Evolutionary conservation across 2,888 invertebrate species (phyloP).

Genomic region (Pachymerium ferrugineum): DNA sequence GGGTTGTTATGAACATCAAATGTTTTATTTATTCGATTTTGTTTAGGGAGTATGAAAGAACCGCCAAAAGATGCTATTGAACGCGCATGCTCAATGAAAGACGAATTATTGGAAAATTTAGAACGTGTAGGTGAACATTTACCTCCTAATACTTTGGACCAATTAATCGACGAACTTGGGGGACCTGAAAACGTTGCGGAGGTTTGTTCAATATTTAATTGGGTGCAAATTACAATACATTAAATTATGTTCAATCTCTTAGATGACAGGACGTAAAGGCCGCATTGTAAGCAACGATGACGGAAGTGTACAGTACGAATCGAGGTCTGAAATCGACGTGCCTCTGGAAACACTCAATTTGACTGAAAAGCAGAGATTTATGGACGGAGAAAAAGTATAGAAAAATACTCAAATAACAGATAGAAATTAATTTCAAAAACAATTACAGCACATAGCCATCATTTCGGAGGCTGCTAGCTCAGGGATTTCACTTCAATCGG

Average conservation of each 20-base stretch:
- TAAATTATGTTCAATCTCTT: too few relatives aligned
- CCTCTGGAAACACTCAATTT: constrained; percentile 95
- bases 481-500: constrained; percentile 94
- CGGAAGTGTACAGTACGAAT: constrained; percentile 88
- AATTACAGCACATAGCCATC: constrained; percentile 72
- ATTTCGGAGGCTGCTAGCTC: constrained; percentile 99
- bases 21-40: not conserved
- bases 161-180: constrained; percentile 95
- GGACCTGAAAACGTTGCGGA: constrained; percentile 98
- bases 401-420: not conserved
- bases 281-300: constrained; percentile 82
- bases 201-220: constrained; percentile 47
- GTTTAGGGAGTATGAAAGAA: constrained; percentile 42
- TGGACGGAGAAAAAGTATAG: constrained; percentile 87
- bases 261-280: constrained; percentile 97
- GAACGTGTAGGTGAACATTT: constrained; percentile 78
- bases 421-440: not conserved
- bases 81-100: constrained; percentile 86
- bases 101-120: constrained; percentile 75
- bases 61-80: constrained; percentile 76
- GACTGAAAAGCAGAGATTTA: constrained; percentile 76
- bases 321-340: constrained; percentile 88
- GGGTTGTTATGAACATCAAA: not conserved
- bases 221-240: too few relatives aligned
- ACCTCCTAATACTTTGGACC: constrained; percentile 96